Evolutionary conservation across 2,888 invertebrate genomes (phyloP).

Genomic region (Branchipolynoe longqiensis): DNA sequence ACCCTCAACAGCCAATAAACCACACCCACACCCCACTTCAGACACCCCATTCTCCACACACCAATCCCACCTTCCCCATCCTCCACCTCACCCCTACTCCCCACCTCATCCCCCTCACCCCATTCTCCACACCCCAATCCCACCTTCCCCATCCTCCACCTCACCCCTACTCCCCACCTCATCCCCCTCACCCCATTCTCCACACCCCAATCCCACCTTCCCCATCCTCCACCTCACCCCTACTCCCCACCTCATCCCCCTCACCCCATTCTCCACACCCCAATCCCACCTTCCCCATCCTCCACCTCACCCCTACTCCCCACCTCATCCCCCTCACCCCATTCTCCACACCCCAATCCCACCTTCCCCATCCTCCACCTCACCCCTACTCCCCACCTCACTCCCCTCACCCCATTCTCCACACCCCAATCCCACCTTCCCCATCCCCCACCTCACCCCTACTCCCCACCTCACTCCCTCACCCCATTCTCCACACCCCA

Average conservation of each 20-base stretch:
- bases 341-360: background rate
- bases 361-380: background rate
- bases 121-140: too few relatives aligned
- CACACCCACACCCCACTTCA: background rate
- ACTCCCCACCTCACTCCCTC: background rate
- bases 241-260: background rate
- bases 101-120: too few relatives aligned
- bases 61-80: too few relatives aligned
- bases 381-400: background rate
- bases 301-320: constrained; percentile 5
- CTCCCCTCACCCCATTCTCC: background rate
- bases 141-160: too few relatives aligned
- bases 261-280: background rate
- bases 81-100: too few relatives aligned
- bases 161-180: background rate
- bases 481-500: background rate
- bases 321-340: background rate
- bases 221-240: background rate
- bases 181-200: background rate
- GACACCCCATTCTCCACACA: background rate
- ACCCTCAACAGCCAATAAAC: background rate
- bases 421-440: background rate
- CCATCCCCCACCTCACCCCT: background rate
- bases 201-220: background rate
- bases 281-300: background rate